Evolutionary conservation across 2,888 invertebrate species (phyloP).

Genomic region (Cantharis nigra): DNA sequence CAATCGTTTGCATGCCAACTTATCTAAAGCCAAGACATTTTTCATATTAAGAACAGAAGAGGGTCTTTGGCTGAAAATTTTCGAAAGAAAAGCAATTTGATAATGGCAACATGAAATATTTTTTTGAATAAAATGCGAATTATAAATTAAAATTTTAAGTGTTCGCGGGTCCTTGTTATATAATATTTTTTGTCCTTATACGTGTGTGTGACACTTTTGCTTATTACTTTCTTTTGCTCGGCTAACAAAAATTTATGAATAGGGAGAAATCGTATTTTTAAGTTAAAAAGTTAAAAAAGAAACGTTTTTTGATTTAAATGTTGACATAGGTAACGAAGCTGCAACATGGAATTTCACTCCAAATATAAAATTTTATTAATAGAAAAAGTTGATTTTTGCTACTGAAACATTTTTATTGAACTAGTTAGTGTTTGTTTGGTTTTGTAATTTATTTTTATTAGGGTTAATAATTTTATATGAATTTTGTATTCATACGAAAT

Average conservation of each 20-base stretch:
- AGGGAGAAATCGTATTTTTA: neutral
- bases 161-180: neutral
- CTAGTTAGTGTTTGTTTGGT: neutral
- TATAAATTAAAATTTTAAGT: neutral
- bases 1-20: neutral
- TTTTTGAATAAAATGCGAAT: neutral
- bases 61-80: neutral
- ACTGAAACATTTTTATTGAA: neutral
- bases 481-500: neutral
- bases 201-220: neutral
- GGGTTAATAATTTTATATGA: neutral
- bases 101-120: neutral
- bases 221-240: neutral
- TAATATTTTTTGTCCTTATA: neutral
- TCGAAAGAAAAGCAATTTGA: neutral
- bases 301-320: neutral
- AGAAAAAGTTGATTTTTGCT: neutral
- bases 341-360: neutral
- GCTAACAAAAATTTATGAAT: slow-evolving; percentile 1
- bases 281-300: neutral
- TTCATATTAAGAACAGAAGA: neutral
- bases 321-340: neutral
- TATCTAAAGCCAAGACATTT: neutral
- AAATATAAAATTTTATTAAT: neutral
- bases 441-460: neutral